Percentiles rank a stretch among this genome's conserved stretches.
Evolutionary conservation across 2,888 invertebrate species (phyloP).

Genomic region (Tanaodytes sp.): DNA sequence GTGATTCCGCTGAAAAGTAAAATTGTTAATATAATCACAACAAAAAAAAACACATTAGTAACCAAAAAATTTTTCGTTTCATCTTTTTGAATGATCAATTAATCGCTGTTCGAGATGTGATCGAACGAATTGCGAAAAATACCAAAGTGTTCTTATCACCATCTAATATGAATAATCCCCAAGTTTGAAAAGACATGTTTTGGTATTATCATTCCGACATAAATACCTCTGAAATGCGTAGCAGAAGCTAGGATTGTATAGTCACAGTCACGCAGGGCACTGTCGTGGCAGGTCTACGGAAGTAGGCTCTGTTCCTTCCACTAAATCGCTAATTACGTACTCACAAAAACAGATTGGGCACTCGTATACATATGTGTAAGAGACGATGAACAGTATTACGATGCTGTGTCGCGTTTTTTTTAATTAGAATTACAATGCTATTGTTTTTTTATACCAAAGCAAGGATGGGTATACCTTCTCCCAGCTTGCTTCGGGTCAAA

Average conservation of each 20-base stretch:
- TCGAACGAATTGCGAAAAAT: constrained; percentile 30
- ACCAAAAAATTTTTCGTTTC: no score
- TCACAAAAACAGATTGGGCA: constrained; percentile 67
- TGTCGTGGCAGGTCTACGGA: constrained; percentile 72
- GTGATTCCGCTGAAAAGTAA: neutral
- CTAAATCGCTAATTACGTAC: constrained; percentile 70
- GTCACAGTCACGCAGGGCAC: constrained; percentile 72
- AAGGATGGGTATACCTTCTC: constrained; percentile 73
- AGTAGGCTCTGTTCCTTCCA: constrained; percentile 72
- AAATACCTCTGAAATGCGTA: constrained; percentile 73
- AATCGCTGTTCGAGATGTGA: no score
- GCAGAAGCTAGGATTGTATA: constrained; percentile 73
- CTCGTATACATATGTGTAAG: constrained; percentile 56
- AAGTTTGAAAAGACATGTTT: constrained; percentile 68
- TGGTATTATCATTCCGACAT: constrained; percentile 72
- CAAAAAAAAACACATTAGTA: constrained; percentile 1
- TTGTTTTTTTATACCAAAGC: constrained; percentile 65
- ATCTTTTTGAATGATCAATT: no score
- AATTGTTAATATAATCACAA: neutral
- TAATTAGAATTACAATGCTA: no score
- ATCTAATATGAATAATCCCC: constrained; percentile 35
- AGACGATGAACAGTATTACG: constrained; percentile 38
- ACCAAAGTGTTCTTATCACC: constrained; percentile 20
- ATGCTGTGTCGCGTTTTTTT: no score
- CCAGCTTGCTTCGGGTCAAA: constrained; percentile 66